A percentile compares a stretch with the other conserved stretches of the same genome.
phyloP scores from a whole-genome alignment of 2,888 invertebrate species.

The Coecobrya sp. region DNA sequence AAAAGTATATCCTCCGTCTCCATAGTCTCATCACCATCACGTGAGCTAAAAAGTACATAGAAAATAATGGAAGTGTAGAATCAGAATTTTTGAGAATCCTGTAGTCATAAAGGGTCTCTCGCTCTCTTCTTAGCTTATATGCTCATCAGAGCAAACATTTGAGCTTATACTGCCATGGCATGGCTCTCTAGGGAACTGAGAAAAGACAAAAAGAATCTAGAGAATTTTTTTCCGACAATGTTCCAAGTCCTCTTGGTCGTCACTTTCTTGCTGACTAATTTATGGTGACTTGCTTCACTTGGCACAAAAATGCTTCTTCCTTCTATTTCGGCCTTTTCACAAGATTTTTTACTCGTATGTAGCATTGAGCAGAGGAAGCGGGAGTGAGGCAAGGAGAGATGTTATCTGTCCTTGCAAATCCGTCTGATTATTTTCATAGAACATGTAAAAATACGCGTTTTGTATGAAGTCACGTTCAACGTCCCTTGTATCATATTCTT shows the following conservation, averaged over 20 bases:
- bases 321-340: not conserved
- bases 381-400: no score
- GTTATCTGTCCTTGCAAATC: no score
- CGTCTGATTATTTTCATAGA: no score
- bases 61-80: not conserved
- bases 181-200: slow-evolving; percentile 36
- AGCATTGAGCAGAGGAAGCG: no score
- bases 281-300: slow-evolving; percentile 67
- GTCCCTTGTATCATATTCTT: no score
- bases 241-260: slow-evolving; percentile 19
- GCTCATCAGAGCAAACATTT: slow-evolving; percentile 51
- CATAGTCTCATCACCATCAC: not conserved
- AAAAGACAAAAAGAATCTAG: slow-evolving; percentile 10
- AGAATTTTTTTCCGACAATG: not conserved
- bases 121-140: not conserved
- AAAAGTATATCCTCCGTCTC: not conserved
- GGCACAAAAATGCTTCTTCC: slow-evolving; percentile 48
- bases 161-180: slow-evolving; percentile 26
- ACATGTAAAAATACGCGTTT: no score
- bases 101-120: not conserved
- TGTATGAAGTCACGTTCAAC: no score
- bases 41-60: not conserved
- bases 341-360: no score
- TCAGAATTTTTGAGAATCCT: not conserved
- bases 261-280: slow-evolving; percentile 63